Conservation (phyloP, 2,113 vertebrate genomes). For the Dolichotis patagonum region DNA sequence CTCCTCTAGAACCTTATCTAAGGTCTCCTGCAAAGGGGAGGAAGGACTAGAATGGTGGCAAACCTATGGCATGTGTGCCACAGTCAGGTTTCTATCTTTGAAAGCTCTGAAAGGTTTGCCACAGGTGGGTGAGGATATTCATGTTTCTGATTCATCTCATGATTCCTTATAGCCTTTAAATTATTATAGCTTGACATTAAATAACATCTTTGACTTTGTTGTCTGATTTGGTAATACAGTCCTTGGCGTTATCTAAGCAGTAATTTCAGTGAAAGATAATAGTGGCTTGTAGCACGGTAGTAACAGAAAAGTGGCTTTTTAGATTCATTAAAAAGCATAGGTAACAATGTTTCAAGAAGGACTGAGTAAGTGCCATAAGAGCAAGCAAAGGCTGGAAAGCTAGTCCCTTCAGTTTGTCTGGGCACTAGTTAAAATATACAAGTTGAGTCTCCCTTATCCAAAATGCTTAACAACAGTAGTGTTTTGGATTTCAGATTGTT, state of each 20-base stretch:
- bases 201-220: too few relatives aligned
- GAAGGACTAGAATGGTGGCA: background rate
- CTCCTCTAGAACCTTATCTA: background rate
- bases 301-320: background rate
- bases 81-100: background rate
- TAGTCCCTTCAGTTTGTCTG: background rate
- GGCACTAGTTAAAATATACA: too few relatives aligned
- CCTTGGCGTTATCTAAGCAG: background rate
- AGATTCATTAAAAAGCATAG: background rate
- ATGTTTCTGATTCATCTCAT: background rate
- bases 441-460: background rate
- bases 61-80: background rate
- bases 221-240: background rate
- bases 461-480: background rate
- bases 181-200: background rate
- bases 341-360: background rate
- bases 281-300: background rate
- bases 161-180: background rate
- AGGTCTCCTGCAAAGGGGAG: background rate
- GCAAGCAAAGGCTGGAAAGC: background rate
- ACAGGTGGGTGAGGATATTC: background rate
- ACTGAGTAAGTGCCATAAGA: background rate
- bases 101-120: background rate
- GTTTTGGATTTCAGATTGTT: background rate
- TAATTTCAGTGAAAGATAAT: background rate